Percentiles rank a stretch among this genome's conserved stretches.
Evolutionary conservation across 2,888 invertebrate species (phyloP).

Genomic region (Melanostoma mellinum): DNA sequence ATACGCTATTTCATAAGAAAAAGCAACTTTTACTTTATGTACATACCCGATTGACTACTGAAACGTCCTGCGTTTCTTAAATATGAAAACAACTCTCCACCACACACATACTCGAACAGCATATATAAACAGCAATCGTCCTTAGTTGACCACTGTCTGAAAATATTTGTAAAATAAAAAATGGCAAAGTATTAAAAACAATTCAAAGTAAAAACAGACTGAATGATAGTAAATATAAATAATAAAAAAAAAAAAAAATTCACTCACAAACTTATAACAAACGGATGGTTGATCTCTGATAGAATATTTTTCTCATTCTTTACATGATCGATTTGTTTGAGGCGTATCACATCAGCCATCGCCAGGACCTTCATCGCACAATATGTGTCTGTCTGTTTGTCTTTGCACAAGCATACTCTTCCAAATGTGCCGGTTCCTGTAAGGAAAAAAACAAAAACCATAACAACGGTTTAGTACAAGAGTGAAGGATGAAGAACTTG

Average conservation of each 20-base stretch:
- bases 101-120: conserved; percentile 98
- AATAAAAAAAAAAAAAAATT: conserved; percentile 1
- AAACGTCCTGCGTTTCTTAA: conserved; percentile 95
- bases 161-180: conserved; percentile 74
- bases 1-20: not conserved
- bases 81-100: conserved; percentile 98
- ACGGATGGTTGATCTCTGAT: conserved; percentile 95
- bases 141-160: conserved; percentile 95
- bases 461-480: conserved; percentile 21
- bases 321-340: conserved; percentile 98
- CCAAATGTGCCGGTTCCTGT: conserved; percentile 98
- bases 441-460: conserved; percentile 75
- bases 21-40: not conserved
- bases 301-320: conserved; percentile 98
- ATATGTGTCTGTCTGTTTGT: conserved; percentile 90
- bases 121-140: conserved; percentile 96
- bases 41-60: conserved; percentile 89
- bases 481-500: conserved; percentile 22
- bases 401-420: conserved; percentile 94
- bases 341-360: conserved; percentile 95
- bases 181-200: conserved; percentile 11
- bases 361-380: conserved; percentile 97
- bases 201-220: not conserved
- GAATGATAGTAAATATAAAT: conserved; percentile 8
- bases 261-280: conserved; percentile 96